Evolutionary conservation across 2,888 invertebrate genomes (phyloP).

Genomic region (Lepidocyrtoides sp.): DNA sequence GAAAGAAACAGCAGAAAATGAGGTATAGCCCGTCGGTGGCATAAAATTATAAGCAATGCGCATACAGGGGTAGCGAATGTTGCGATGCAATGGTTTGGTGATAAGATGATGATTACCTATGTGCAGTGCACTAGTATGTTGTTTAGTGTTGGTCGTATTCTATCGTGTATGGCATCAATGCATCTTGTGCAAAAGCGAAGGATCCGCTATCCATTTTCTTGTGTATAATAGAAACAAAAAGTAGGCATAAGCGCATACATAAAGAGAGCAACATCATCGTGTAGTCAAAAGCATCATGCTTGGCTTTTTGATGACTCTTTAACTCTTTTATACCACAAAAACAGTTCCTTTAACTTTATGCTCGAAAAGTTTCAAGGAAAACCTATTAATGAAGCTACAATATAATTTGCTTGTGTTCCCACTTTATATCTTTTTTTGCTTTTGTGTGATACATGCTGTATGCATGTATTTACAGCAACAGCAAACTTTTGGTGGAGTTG

Average conservation of each 20-base stretch:
- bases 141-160: constrained; percentile 6
- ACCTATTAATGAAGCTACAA: constrained; percentile 16
- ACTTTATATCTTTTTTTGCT: no score
- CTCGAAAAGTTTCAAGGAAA: constrained; percentile 80
- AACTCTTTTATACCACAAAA: constrained; percentile 51
- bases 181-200: background rate
- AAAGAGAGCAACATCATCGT: background rate
- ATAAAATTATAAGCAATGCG: background rate
- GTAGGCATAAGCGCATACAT: background rate
- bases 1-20: no score
- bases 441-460: background rate
- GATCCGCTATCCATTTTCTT: no score
- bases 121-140: no score
- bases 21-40: background rate
- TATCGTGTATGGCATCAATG: background rate
- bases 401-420: no score
- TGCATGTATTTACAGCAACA: background rate
- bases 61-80: background rate
- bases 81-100: background rate
- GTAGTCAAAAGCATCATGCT: constrained; percentile 38
- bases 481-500: no score
- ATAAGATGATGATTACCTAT: no score
- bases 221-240: background rate
- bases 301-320: constrained; percentile 57
- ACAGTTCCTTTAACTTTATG: constrained; percentile 72